Evolutionary conservation across 2,888 invertebrate genomes (phyloP).

Genomic region (Chrysolina haemoptera): DNA sequence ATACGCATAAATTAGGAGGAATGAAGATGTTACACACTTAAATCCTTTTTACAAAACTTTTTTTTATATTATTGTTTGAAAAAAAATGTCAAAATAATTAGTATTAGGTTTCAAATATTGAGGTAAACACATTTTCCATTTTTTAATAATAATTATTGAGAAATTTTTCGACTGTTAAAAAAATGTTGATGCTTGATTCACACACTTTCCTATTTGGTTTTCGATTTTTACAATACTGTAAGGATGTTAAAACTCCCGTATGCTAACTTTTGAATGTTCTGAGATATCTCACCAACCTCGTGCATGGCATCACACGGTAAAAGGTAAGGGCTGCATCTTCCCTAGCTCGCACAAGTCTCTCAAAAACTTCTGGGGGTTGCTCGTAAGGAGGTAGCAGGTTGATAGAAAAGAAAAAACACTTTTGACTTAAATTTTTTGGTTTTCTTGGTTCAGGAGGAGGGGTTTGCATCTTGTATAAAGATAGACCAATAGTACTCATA

Average conservation of each 20-base stretch:
- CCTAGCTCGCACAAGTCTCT: no score
- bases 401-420: no score
- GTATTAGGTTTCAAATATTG: background rate
- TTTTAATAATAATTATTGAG: background rate
- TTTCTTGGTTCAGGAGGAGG: background rate
- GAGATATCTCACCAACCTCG: no score
- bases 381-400: no score
- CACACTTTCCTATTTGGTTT: background rate
- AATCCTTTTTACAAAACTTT: background rate
- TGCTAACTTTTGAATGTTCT: background rate
- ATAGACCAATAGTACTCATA: background rate
- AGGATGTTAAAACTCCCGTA: conserved; percentile 1
- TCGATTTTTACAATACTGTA: background rate
- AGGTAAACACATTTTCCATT: background rate
- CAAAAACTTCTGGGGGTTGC: no score
- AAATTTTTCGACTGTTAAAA: background rate
- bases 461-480: background rate
- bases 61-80: background rate
- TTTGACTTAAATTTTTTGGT: background rate
- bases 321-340: no score
- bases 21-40: background rate
- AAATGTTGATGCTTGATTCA: background rate
- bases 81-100: background rate
- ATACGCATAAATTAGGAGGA: background rate
- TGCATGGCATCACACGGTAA: no score